Base-by-base conservation (phyloP, 64 coral and sea anemone genomes). In the Montipora foliosa region DNA sequence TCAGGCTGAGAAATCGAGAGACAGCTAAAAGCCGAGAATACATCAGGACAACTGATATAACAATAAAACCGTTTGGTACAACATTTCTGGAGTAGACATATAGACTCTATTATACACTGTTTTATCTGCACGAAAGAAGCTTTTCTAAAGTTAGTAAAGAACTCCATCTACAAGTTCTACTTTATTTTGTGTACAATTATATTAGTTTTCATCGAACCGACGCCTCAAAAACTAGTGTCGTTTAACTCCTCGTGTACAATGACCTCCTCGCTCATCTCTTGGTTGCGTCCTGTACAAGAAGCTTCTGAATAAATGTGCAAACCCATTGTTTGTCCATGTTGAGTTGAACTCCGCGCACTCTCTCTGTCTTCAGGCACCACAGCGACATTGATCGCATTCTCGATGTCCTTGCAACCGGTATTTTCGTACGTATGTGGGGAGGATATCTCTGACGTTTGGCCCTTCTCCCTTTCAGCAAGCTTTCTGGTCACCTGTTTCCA, bases 401-500 rank as follows among this genome's bases (percentile, higher is more conserved):
- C 47, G 47, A 13, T 78, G 8, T 78, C 76, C 16, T 49, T 49
- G 14, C 76, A 78, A 37, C 14, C 47, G 3, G 2, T 19, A 37
- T 78, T 78, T 16, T 49, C 76, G 47, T 49, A 78, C 3, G 76
- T 78, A 37, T 48, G 8, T 49, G 76, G 45, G 13, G 5, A 5
- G 5, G 45, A 3, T 49, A 29, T 76, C 74, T 55, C 52, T 10
- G 52, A 55, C 10, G 61, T 64, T 64, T 78, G 76, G 16, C 47
- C 6, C 4, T 78, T 15, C 15, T 78, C 47, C 17, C 76, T 50
- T 48, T 78, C 46, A 19, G 76, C 14, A 19, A 19, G 45, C 49
- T 78, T 37, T 49, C 76, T 78, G 76, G 29, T 78, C 6, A 50
- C 46, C 49, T 78, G 76, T 48, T n/a, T 78, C 76, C 76, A 78